These are phyloP conservation scores for Antidorcas marsupialis DNA, from an alignment of 2,113 vertebrate genomes.

Conservation along the genomic window DNA sequence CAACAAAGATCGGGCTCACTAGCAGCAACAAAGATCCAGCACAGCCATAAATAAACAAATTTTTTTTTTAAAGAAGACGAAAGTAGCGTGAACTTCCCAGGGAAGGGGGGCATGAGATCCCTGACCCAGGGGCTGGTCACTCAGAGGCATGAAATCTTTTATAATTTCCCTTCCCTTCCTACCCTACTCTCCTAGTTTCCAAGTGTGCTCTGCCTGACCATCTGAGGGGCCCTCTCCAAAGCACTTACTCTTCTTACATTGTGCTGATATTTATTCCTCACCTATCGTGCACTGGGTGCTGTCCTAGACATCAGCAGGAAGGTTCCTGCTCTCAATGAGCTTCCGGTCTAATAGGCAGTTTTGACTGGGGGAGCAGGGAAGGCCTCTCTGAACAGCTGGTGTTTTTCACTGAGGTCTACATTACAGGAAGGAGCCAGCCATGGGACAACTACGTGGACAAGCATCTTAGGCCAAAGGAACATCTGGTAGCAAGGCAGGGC, in stretches of 20 bases:
- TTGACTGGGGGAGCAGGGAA: background rate
- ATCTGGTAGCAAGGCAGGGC: background rate
- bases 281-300: fast-evolving
- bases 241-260: background rate
- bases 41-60: background rate
- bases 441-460: fast-evolving
- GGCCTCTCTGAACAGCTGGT: background rate
- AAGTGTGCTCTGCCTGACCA: background rate
- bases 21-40: background rate
- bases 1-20: background rate
- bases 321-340: background rate
- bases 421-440: background rate
- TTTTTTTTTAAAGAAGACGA: fast-evolving
- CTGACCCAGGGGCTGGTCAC: background rate
- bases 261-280: background rate
- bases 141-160: background rate
- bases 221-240: background rate
- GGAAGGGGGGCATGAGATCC: background rate
- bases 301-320: background rate
- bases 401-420: background rate
- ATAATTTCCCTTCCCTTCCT: background rate
- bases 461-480: background rate
- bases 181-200: background rate
- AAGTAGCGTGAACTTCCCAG: background rate
- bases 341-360: background rate